Evolutionary conservation across 1,140 invertebrate genomes (phyloP).

Genomic region (Cydia fagiglandana): DNA sequence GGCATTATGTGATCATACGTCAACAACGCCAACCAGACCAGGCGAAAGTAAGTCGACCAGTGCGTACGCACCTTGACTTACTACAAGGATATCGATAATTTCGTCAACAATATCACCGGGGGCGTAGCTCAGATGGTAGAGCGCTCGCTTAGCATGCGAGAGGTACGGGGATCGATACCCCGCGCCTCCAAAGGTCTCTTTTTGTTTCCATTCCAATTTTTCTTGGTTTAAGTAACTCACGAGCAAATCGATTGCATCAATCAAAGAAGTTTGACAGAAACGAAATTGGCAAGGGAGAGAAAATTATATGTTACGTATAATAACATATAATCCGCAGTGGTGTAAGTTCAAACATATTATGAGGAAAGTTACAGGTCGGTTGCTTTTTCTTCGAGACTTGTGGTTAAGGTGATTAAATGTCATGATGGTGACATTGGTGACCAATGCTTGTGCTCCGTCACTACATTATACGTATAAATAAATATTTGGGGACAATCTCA

Average conservation of each 20-base stretch:
- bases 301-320: not conserved
- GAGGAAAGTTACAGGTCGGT: not conserved
- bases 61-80: not conserved
- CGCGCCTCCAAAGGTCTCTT: conserved; percentile 61
- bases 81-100: not conserved
- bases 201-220: conserved; percentile 20
- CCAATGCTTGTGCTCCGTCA: too few relatives aligned
- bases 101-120: conserved; percentile 59
- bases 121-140: conserved; percentile 93
- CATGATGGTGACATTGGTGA: too few relatives aligned
- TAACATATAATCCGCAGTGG: not conserved
- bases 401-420: too few relatives aligned
- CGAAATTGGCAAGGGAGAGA: not conserved
- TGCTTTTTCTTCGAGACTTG: not conserved
- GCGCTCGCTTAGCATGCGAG: conserved; percentile 93
- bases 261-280: conserved; percentile 18
- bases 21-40: too few relatives aligned
- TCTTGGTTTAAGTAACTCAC: not conserved
- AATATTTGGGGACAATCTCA: too few relatives aligned
- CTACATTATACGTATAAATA: too few relatives aligned
- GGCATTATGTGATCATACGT: too few relatives aligned
- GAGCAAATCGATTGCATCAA: not conserved
- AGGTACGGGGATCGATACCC: conserved; percentile 92
- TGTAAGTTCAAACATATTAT: too few relatives aligned
- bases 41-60: not conserved